Evolutionary conservation across 2,797 vertebrate species (phyloP).

Genomic region (Darevskia mixta): DNA sequence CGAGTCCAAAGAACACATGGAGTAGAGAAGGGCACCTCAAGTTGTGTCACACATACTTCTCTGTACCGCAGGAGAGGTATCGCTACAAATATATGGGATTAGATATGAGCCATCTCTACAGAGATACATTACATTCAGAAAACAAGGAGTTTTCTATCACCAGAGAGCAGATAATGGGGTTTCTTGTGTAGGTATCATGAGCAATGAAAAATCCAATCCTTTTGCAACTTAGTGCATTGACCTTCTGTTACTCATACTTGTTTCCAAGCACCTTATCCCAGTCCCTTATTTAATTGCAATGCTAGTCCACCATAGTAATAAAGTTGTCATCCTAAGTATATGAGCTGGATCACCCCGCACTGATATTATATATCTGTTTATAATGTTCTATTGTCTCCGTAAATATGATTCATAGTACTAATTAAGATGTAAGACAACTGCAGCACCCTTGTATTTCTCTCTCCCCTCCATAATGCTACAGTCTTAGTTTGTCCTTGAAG

Average conservation of each 20-base stretch:
- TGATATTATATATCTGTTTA: constrained; percentile 61
- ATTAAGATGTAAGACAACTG: constrained; percentile 59
- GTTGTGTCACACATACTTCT: neutral
- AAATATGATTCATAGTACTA: constrained; percentile 70
- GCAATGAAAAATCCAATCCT: constrained; percentile 28
- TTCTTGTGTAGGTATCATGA: constrained; percentile 7
- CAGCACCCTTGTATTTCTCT: constrained; percentile 42
- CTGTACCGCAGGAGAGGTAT: neutral
- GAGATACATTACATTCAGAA: neutral
- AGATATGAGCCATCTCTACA: neutral
- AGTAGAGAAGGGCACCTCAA: neutral
- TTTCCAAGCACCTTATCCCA: constrained; percentile 47
- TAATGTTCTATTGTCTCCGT: constrained; percentile 68
- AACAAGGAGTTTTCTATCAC: neutral
- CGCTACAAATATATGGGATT: neutral
- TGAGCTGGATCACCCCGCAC: constrained; percentile 47
- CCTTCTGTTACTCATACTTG: constrained; percentile 46
- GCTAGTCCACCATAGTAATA: constrained; percentile 61
- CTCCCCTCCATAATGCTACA: neutral
- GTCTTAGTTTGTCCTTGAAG: constrained; percentile 13
- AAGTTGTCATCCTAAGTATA: constrained; percentile 60
- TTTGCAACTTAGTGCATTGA: constrained; percentile 24
- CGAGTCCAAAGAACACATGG: neutral
- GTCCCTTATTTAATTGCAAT: constrained; percentile 66
- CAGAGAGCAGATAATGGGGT: neutral